These are phyloP conservation scores for Zosterops pallidus DNA, from an alignment of 2,113 vertebrate species.

Conservation along the genomic window DNA sequence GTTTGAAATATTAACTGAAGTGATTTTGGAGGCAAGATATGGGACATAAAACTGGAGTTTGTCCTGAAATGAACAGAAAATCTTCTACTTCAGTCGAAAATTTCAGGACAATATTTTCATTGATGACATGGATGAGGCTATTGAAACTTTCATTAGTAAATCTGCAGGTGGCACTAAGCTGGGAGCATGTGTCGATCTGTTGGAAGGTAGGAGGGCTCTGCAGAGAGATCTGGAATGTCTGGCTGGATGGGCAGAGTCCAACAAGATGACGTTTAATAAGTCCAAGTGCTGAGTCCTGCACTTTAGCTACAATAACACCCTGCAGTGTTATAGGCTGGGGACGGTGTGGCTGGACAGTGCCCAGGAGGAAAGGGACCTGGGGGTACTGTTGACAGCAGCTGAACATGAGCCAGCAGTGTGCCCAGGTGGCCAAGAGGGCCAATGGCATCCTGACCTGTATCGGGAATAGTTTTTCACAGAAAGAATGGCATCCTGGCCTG, in stretches of 20 bases:
- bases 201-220: neutral
- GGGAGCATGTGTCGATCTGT: neutral
- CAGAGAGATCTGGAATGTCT: neutral
- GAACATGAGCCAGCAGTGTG: neutral
- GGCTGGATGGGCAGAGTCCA: neutral
- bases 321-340: neutral
- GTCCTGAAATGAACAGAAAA: neutral
- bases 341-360: neutral
- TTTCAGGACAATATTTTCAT: neutral
- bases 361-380: neutral
- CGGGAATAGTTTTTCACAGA: too few species aligned
- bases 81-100: neutral
- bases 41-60: neutral
- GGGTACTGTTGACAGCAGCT: neutral
- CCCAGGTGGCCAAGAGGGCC: too few species aligned
- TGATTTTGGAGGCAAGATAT: neutral
- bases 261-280: neutral
- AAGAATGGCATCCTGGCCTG: too few species aligned
- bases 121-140: neutral
- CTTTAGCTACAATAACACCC: neutral
- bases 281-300: neutral
- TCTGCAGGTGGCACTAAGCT: neutral
- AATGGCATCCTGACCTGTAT: too few species aligned
- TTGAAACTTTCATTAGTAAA: neutral
- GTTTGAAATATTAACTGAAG: neutral